Percentiles rank a stretch among this genome's conserved stretches.
phyloP scores from a whole-genome alignment of 2,797 vertebrate species.

The Hemitrygon akajei region DNA sequence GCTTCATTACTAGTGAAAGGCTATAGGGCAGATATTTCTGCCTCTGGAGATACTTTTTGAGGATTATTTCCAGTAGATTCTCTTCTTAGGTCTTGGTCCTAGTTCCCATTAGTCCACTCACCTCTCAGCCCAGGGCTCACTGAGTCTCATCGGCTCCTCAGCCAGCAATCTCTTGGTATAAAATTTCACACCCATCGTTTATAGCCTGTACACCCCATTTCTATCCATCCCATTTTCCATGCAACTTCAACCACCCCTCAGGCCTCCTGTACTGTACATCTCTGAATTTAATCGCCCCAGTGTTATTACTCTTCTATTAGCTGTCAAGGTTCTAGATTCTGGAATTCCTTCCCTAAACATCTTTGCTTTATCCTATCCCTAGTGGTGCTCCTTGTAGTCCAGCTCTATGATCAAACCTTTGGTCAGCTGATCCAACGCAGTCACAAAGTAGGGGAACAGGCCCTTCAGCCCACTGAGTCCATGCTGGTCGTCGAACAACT shows the following conservation, averaged over 20 bases:
- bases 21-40: neutral
- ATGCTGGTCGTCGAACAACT: no score
- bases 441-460: no score
- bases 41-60: neutral
- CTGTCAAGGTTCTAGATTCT: neutral
- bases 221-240: neutral
- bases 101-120: neutral
- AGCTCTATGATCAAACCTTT: neutral
- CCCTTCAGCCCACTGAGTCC: no score
- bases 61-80: neutral
- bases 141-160: neutral
- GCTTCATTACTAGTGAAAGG: no score
- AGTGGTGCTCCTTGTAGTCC: neutral
- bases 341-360: neutral
- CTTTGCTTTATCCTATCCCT: neutral
- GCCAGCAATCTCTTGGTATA: no score
- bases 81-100: neutral
- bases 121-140: neutral
- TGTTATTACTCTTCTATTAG: neutral
- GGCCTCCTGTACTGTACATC: neutral
- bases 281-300: neutral
- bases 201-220: neutral
- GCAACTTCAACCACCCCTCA: neutral
- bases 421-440: neutral
- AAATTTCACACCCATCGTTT: neutral